Evolutionary conservation across 2,888 invertebrate species (phyloP).

Genomic region (Spilosoma lubricipeda): DNA sequence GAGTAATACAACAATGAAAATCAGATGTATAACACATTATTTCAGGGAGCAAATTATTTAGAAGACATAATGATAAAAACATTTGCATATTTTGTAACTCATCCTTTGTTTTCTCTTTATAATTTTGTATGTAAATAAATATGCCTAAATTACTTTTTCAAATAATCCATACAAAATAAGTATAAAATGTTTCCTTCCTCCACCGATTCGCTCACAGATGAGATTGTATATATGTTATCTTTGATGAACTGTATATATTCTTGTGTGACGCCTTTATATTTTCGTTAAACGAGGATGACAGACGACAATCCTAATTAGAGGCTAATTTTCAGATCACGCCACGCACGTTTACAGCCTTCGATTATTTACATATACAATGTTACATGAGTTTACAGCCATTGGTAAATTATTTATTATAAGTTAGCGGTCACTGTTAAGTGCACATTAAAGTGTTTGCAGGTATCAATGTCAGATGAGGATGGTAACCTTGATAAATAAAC

Average conservation of each 20-base stretch:
- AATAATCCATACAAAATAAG: not conserved
- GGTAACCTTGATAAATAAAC: not conserved
- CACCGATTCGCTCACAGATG: not conserved
- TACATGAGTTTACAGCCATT: slow-evolving; percentile 45
- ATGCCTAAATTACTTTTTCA: not conserved
- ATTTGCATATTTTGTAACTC: too few relatives aligned
- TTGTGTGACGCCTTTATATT: slow-evolving; percentile 28
- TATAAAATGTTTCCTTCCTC: not conserved
- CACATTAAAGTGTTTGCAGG: slow-evolving; percentile 35
- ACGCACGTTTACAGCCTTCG: slow-evolving; percentile 49
- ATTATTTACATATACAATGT: slow-evolving; percentile 58
- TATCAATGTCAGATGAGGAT: not conserved
- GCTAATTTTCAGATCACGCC: slow-evolving; percentile 75
- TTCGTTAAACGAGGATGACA: slow-evolving; percentile 48
- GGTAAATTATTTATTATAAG: slow-evolving; percentile 34
- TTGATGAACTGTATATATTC: not conserved
- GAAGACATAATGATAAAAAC: too few relatives aligned
- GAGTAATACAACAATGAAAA: not conserved
- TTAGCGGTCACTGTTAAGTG: slow-evolving; percentile 22
- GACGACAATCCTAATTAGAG: slow-evolving; percentile 70
- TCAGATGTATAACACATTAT: not conserved
- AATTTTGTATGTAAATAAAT: too few relatives aligned
- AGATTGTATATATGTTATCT: not conserved
- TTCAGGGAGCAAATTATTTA: not conserved
- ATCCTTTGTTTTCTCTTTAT: too few relatives aligned